phyloP scores from a whole-genome alignment of 2,888 invertebrate species.

The Brachylomia viminalis region DNA sequence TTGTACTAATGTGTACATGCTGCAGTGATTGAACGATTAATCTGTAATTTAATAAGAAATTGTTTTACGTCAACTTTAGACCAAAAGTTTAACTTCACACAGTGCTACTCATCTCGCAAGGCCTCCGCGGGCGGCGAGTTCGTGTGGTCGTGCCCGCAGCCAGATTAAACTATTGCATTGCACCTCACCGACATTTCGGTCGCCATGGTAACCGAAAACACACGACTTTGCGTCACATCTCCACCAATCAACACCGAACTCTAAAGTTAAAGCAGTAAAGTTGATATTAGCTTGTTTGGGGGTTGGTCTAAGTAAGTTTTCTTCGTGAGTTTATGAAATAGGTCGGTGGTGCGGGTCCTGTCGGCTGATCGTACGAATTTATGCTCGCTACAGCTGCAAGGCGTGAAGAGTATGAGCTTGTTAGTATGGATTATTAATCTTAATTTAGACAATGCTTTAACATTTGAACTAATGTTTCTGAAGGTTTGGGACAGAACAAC shows the following conservation, averaged over 20 bases:
- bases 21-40: not conserved
- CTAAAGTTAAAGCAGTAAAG: conserved; percentile 25
- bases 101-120: conserved; percentile 74
- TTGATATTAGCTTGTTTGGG: conserved; percentile 7
- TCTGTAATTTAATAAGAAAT: not conserved
- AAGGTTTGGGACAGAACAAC: no score
- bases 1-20: not conserved
- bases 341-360: conserved; percentile 76
- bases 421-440: conserved; percentile 54
- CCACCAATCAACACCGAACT: conserved; percentile 42
- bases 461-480: not conserved
- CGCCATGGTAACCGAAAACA: conserved; percentile 85
- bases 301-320: conserved; percentile 63
- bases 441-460: conserved; percentile 17
- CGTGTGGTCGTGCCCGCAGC: conserved; percentile 85
- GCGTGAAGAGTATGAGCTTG: conserved; percentile 67
- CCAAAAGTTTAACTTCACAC: conserved; percentile 48
- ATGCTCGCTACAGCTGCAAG: conserved; percentile 66
- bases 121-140: conserved; percentile 81
- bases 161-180: conserved; percentile 87
- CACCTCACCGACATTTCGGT: conserved; percentile 85
- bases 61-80: conserved; percentile 11
- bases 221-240: conserved; percentile 72
- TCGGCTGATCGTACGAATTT: conserved; percentile 77
- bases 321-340: conserved; percentile 80